Base-by-base conservation (phyloP, 2,888 invertebrate genomes). In the Cheilosia scutellata region DNA sequence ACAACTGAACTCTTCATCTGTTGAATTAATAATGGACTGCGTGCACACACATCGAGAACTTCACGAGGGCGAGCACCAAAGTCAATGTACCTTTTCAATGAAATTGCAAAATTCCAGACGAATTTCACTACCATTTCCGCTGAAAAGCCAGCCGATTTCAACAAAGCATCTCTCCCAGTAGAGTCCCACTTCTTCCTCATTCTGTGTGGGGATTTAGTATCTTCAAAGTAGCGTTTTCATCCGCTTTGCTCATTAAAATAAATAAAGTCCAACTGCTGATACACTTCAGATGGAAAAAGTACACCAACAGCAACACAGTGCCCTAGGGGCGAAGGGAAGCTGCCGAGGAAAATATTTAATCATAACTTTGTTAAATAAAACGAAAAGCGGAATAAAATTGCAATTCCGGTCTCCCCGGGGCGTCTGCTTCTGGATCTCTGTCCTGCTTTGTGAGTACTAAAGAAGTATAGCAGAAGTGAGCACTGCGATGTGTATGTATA, bases 181-280 rank as follows among this genome's bases (percentile, higher is more conserved):
- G 37, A 37, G 37, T 11, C 11, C n/a, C n/a, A n/a, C n/a, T 0
- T 9, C 37, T 11, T 2, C 29, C 29, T 5, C 2, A 29, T 29
- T 29, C 29, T 29, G 29, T 29, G 29, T 29, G 29, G 29, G 29
- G 37, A 37, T 37, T 37, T 11, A 37, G 11, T 37, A 11, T 37
- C 37, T 11, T 11, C 11, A 37, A 37, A 37, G 37, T 37, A 37
- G 37, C 37, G n/a, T 60, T n/a, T 60, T 60, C 58, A 60, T 40
- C 40, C 58, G 58, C 40, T 62, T 44, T 62, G 44, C 62, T 63
- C 31, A 20, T 63, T 63, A 63, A 63, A 31, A 63, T 63, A 63
- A 63, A 63, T 47, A 63, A 63, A 63, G 20, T 33, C 31, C 47
- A 47, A 62, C 44, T 27, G 47, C 20, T 9, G 60, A 25, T 42